A percentile compares a stretch with the other conserved stretches of the same genome.
These are phyloP conservation scores for Ursus arctos DNA, from an alignment of 2,113 vertebrate species.

Conservation along the genomic window DNA sequence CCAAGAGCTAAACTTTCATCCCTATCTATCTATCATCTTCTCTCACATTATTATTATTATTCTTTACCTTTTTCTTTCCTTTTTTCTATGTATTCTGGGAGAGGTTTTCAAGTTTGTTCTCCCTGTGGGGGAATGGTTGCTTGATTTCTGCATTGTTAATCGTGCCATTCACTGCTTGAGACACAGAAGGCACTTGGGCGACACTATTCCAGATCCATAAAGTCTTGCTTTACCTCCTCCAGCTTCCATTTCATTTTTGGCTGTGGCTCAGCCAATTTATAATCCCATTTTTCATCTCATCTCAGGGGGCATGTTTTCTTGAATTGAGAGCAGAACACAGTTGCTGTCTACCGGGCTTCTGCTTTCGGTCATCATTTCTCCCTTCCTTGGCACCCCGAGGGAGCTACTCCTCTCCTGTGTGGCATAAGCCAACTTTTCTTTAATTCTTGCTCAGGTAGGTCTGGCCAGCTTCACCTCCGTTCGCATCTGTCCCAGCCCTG, in stretches of 20 bases:
- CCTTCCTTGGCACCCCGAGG: background rate
- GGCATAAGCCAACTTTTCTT: background rate
- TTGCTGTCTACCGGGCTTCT: background rate
- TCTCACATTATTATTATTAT: background rate
- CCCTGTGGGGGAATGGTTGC: background rate
- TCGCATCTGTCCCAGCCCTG: too few species aligned
- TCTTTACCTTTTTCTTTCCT: background rate
- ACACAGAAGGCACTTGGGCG: background rate
- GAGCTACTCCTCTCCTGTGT: background rate
- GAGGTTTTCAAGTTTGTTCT: background rate
- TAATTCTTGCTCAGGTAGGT: background rate
- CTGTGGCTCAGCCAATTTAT: background rate
- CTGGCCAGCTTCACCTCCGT: background rate
- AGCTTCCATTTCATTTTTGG: background rate
- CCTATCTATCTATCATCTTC: background rate
- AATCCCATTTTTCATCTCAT: conserved; percentile 23
- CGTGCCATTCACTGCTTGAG: background rate
- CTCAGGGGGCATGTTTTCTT: background rate
- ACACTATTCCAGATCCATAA: background rate
- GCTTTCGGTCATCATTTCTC: background rate
- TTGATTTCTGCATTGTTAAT: background rate
- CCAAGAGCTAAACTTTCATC: background rate
- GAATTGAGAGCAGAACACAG: background rate
- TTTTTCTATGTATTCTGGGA: background rate
- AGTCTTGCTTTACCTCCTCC: background rate